Base-by-base conservation (phyloP, 2,888 invertebrate genomes). In the Acleris laterana region DNA sequence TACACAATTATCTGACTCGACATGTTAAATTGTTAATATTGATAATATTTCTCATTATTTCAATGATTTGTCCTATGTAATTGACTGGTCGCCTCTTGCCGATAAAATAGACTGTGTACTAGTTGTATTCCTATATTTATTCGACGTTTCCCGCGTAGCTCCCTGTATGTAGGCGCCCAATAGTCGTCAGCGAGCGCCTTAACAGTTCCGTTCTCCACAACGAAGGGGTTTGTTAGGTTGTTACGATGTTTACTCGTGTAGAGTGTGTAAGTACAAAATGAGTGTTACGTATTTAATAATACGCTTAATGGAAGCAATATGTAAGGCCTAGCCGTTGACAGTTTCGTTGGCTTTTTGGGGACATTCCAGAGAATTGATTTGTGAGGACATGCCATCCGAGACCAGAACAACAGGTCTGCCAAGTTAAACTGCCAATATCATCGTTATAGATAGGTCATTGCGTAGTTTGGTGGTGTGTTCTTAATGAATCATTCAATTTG, bases 211-310 rank as follows among this genome's bases (percentile, higher is more conserved):
- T 82, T 77, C 77, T 79, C 87, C 81, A 91, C 92, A 93, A 92
- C 92, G 92, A 93, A 90, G 76, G 88, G 87, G 88, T 84, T 85
- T 77, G 80, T 25, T 88, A 87, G 91, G 91, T 90, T 90, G 91
- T 92, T 90, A 82, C 77, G 76, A 78, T 79, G 71, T 85, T 84
- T 87, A 88, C 81, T 88, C 84, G 83, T 88, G 84, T 87, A 75
- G 87, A 85, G 80, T 81, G 85, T 88, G 85, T 87, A 88, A 90
- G 91, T 91, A 92, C 91, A 91, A 91, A 87, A 79, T 82, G 79
- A 75, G 83, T 87, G 83, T 89, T 80, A 84, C 83, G 84, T 89
- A 84, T 83, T 85, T 89, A 87, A 84, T 86, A 84, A 84, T 88
- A 87, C 88, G 89, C 88, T 89, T 89, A 88, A 77, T 74, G 74